Base-by-base conservation (phyloP, 2,797 vertebrate species). In the Tinamus major region DNA sequence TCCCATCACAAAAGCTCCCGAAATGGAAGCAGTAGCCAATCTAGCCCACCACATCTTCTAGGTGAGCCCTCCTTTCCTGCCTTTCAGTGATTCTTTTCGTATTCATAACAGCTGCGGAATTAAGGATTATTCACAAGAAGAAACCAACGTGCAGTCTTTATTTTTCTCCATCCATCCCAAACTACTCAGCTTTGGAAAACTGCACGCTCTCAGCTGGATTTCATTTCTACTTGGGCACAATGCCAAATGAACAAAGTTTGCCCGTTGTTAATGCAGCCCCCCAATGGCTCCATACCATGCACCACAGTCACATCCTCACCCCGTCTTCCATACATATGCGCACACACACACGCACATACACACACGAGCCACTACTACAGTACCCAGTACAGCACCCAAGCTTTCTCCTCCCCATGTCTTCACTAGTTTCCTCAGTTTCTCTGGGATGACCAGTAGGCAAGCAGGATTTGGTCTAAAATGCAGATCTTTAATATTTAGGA, bases 41-140 rank as follows among this genome's bases (percentile, higher is more conserved):
- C 87, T 90, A 58, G 56, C 65, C 59, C 53, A 67, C 65, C 88
- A 56, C 41, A 65, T 86, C 79, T 89, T 86, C 92, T 87, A 79
- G 49, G 79, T 55, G 70, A 85, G 87, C 83, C 84, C 61, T 86
- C 39, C 75, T 90, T 80, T 77, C 59, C 74, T 91, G 78, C 42
- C 85, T 95, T 79, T 59, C 64, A 93, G 95, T 48, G 90, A 79
- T 71, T 69, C 39, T 88, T 89, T 89, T 42, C 67, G 56, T 91
- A 93, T 93, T 95, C 59, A 8, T 53, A 91, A 90, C 93, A 93
- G 92, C 95, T 95, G 79, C 78, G 70, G 81, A 93, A 93, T 58
- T 83, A 92, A 96, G 61, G 8, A 27, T 75, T 80, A 67, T 11
- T 33, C 79, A 94, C 62, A 65, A 87, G 88, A 71, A 92, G 91